Conservation (phyloP, 2,888 invertebrate genomes). For the Dioctria linearis region DNA sequence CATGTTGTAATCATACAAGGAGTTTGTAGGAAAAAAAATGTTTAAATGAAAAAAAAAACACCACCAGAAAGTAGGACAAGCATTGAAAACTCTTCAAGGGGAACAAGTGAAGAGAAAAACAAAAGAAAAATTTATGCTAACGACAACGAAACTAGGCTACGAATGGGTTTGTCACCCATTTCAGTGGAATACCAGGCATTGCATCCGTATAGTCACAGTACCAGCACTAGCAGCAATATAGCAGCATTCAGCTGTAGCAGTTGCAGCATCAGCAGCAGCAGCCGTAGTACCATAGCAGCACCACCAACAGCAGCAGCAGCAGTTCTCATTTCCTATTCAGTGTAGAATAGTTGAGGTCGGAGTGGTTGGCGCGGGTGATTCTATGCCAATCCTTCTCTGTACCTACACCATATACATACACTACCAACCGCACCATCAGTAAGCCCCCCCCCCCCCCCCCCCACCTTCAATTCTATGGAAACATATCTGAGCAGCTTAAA, state of each 20-base stretch:
- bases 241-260: neutral
- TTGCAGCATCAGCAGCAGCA: neutral
- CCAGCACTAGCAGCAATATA: neutral
- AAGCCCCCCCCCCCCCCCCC: slow-evolving; percentile 22
- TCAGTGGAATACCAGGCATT: slow-evolving; percentile 30
- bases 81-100: slow-evolving; percentile 52
- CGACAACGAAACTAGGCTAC: slow-evolving; percentile 52
- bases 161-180: slow-evolving; percentile 50
- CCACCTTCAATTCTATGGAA: slow-evolving; percentile 26
- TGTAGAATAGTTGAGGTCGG: neutral
- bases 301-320: slow-evolving; percentile 8
- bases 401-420: neutral
- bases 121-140: slow-evolving; percentile 51
- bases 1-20: slow-evolving; percentile 43
- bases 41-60: slow-evolving; percentile 37
- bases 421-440: neutral
- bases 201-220: slow-evolving; percentile 33
- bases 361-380: neutral
- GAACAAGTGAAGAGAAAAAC: slow-evolving; percentile 48
- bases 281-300: slow-evolving; percentile 4
- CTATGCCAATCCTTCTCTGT: slow-evolving; percentile 5
- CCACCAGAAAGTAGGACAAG: slow-evolving; percentile 40
- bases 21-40: slow-evolving; percentile 12
- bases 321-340: slow-evolving; percentile 20
- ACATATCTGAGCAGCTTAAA: slow-evolving; percentile 16